Conservation (phyloP, 2,113 vertebrate species). For the Harpagus bidentatus region DNA sequence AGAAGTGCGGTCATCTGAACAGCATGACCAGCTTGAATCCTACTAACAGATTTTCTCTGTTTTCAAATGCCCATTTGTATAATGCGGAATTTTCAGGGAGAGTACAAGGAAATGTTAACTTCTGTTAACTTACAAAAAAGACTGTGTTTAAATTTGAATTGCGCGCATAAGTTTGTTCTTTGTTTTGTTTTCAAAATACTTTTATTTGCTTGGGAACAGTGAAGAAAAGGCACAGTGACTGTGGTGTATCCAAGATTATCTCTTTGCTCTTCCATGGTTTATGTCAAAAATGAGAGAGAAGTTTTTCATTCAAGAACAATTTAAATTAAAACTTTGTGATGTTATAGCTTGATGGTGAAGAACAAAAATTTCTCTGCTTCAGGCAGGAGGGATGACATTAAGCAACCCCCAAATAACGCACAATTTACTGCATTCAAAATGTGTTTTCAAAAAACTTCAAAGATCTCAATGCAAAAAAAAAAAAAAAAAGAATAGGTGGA, state of each 20-base stretch:
- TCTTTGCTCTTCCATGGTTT: not conserved
- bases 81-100: not conserved
- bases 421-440: not conserved
- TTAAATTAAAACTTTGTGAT: not conserved
- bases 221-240: not conserved
- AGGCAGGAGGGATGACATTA: not conserved
- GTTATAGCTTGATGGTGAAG: not conserved
- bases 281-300: not conserved
- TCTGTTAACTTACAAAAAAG: not conserved
- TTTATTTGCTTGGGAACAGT: not conserved
- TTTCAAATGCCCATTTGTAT: not conserved
- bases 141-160: not conserved
- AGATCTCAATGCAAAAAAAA: rapidly evolving
- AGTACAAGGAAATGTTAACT: not conserved
- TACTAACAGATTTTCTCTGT: not conserved
- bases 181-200: not conserved
- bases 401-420: not conserved
- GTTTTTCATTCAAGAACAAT: not conserved
- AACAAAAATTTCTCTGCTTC: not conserved
- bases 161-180: not conserved
- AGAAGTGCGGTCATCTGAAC: not conserved
- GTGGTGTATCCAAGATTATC: not conserved
- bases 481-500: rapidly evolving
- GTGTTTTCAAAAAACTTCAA: not conserved
- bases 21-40: not conserved